Conservation (phyloP, 2,113 vertebrate species). For the Salminus brasiliensis region DNA sequence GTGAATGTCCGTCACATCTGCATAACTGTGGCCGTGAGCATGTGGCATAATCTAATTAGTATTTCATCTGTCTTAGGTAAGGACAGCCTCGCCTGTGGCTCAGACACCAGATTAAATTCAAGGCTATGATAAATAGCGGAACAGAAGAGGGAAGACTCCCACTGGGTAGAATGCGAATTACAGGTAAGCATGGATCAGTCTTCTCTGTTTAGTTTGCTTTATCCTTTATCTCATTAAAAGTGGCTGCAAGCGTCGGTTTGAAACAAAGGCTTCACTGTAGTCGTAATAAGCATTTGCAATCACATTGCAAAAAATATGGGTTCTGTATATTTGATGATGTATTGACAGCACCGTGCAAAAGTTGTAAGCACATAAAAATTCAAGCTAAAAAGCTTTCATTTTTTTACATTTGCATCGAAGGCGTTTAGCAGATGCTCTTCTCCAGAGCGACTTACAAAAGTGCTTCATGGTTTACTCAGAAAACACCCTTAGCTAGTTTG, state of each 20-base stretch:
- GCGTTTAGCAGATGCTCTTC: too few relatives aligned
- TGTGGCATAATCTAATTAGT: slow-evolving; percentile 44
- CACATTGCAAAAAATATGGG: too few relatives aligned
- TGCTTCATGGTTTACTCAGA: too few relatives aligned
- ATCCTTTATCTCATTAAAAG: slow-evolving; percentile 29
- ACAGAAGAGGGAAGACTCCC: slow-evolving; percentile 9
- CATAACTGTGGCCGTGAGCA: slow-evolving; percentile 21
- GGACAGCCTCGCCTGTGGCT: slow-evolving; percentile 21
- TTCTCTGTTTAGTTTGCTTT: slow-evolving; percentile 3
- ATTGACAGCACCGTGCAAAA: too few relatives aligned
- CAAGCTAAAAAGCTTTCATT: too few relatives aligned
- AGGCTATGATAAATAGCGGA: slow-evolving; percentile 42
- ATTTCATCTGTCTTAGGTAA: slow-evolving; percentile 43
- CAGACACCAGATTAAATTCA: slow-evolving; percentile 37
- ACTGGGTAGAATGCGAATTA: slow-evolving; percentile 26
- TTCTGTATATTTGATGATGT: too few relatives aligned
- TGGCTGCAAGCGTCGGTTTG: not conserved
- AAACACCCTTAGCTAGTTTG: too few relatives aligned
- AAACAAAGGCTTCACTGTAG: slow-evolving; percentile 9
- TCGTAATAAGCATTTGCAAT: too few relatives aligned
- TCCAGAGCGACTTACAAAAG: too few relatives aligned
- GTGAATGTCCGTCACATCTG: slow-evolving; percentile 40
- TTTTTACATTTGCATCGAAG: too few relatives aligned
- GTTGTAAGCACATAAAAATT: too few relatives aligned
- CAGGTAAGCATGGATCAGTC: slow-evolving; percentile 16